These are phyloP conservation scores for Crotophaga sulcirostris DNA, from an alignment of 2,113 vertebrate genomes.

Conservation along the genomic window DNA sequence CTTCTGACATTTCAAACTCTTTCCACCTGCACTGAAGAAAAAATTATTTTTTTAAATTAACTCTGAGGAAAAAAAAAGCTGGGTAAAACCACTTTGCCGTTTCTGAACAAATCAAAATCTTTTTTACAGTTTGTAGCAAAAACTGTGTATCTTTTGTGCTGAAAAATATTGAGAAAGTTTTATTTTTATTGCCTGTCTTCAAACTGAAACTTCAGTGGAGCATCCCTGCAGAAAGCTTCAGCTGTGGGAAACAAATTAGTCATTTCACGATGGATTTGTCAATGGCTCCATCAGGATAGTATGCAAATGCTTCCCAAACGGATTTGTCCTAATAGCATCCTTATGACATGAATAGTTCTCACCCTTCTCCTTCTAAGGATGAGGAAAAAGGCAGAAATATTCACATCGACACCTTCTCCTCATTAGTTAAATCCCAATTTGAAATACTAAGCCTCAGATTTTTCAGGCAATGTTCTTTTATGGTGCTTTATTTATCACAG, in stretches of 20 bases:
- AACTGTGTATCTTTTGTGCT: neutral
- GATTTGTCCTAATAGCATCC: neutral
- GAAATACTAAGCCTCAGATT: neutral
- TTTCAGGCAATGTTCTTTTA: neutral
- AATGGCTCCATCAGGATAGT: neutral
- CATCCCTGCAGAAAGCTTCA: neutral
- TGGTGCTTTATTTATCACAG: rapidly evolving
- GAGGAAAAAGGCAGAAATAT: neutral
- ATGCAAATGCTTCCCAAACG: neutral
- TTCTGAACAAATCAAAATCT: neutral
- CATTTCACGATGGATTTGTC: neutral
- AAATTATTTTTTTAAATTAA: neutral
- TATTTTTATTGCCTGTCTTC: neutral
- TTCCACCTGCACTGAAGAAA: rapidly evolving
- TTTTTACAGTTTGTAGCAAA: neutral
- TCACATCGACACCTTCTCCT: neutral
- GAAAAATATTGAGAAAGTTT: neutral
- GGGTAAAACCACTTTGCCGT: neutral
- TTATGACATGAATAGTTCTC: neutral
- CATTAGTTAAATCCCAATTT: neutral
- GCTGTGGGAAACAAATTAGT: neutral
- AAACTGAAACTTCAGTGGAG: neutral
- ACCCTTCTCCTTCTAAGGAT: neutral
- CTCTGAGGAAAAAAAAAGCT: neutral
- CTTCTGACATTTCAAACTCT: neutral